Percentiles rank a stretch among this genome's conserved stretches.
Evolutionary conservation across 1,140 invertebrate species (phyloP).

Genomic region (Platyscapa corneri): DNA sequence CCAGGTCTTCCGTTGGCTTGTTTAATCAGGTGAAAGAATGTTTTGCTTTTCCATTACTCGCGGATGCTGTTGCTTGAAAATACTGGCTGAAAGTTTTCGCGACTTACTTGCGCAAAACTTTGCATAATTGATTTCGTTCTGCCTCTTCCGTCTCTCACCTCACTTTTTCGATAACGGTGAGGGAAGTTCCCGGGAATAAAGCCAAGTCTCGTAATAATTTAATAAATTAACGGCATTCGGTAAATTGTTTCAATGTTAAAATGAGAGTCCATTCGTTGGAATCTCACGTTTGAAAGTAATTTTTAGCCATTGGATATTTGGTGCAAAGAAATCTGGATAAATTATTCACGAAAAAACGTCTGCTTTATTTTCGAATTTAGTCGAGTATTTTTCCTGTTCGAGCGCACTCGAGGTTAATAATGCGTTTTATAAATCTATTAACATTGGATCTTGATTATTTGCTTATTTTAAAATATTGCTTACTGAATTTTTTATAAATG

Average conservation of each 20-base stretch:
- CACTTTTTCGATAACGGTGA: background rate
- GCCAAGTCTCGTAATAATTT: constrained; percentile 30
- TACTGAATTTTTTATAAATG: no score
- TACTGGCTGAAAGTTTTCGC: background rate
- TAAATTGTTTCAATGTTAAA: background rate
- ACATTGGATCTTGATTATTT: background rate
- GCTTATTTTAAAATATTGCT: background rate
- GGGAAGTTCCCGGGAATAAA: background rate
- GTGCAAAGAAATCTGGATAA: background rate
- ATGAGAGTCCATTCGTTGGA: background rate
- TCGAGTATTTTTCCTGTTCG: background rate
- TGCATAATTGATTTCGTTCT: constrained; percentile 43
- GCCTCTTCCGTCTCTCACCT: background rate
- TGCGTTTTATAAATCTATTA: background rate
- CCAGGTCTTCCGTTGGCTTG: constrained; percentile 13
- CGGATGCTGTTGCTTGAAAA: constrained; percentile 3
- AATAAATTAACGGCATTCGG: constrained; percentile 39
- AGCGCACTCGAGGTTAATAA: background rate
- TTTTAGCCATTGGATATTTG: background rate
- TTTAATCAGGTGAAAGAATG: constrained; percentile 46
- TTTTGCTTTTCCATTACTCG: constrained; percentile 46
- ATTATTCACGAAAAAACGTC: background rate
- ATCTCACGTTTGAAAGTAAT: background rate
- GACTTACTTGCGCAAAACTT: constrained; percentile 37
- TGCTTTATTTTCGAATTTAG: background rate